Base-by-base conservation (phyloP, 1,140 invertebrate genomes). In the Zaprionus davidi region DNA sequence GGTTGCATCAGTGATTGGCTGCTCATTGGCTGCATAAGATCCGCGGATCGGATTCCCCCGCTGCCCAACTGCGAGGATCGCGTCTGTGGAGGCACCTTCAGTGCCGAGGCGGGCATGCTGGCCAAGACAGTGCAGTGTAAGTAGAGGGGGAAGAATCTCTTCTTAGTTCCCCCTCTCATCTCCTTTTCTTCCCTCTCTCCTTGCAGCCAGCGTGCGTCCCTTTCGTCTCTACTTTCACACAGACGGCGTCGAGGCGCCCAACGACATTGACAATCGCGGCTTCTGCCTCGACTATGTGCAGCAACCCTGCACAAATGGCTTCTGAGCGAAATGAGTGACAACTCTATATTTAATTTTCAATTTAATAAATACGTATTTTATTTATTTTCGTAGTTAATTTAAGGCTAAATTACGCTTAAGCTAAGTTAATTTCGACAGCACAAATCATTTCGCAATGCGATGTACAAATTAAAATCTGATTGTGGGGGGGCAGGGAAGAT, bases 261-360 rank as follows among this genome's bases (percentile, higher is more conserved):
- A 94, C 3, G 96, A 97, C 77, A 92, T 95, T 0, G 96, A 94
- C 53, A 97, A 97, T 90, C 93, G 95, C 75, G 97, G 97, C 3
- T 97, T 97, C 83, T 97, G 96, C 76, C 91, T 97, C 1, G 96
- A 97, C 85, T 97, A 96, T 78, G 94, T 97, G 3, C 97, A 97
- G 92, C 96, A 97, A 83, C 96, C 96, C 0, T 97, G 97, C 82
- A 97, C 96, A 49, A 96, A 95, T 86, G 92, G 91, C 0, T 92
- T 77, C 71, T 92, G 75, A 57, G 0, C 1, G 5, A n/a, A 22
- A 20, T 28, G 1, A 17, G 20, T 15, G 15, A 2, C 20, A 51
- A 51, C 46, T 24, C 46, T 51, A 51, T 26, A 49, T 26, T 64
- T 22, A 31, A 31, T 15, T 31, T 41, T 60, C 60, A 28, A 44